phyloP scores from a whole-genome alignment of 2,113 vertebrate species.

The Plectropomus leopardus region DNA sequence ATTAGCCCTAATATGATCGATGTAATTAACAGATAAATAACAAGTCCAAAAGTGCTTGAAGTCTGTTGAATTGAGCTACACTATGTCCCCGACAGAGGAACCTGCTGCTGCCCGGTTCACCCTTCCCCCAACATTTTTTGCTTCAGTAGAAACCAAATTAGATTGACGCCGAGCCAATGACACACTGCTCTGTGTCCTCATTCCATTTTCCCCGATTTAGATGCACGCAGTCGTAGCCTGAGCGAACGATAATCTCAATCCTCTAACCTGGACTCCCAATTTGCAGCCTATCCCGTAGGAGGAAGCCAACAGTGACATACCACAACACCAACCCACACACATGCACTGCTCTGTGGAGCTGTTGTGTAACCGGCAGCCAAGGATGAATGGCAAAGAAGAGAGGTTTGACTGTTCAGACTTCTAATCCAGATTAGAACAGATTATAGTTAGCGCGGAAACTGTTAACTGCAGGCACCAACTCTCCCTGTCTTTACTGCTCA shows the following conservation, averaged over 20 bases:
- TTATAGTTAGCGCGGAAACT: constrained; percentile 59
- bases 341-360: constrained; percentile 36
- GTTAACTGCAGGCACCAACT: constrained; percentile 47
- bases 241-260: constrained; percentile 48
- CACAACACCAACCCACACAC: constrained; percentile 16
- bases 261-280: constrained; percentile 28
- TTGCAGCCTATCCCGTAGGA: constrained; percentile 26
- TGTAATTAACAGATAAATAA: neutral
- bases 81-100: constrained; percentile 36
- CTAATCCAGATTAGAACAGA: constrained; percentile 81
- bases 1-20: neutral
- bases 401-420: constrained; percentile 59
- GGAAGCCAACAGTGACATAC: constrained; percentile 12
- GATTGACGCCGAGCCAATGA: constrained; percentile 48
- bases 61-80: constrained; percentile 18
- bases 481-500: constrained; percentile 39
- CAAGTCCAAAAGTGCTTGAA: neutral
- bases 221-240: neutral
- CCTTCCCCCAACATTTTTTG: constrained; percentile 65
- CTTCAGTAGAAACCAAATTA: constrained; percentile 58
- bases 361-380: constrained; percentile 67
- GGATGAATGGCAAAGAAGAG: constrained; percentile 60
- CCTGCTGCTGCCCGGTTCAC: constrained; percentile 41
- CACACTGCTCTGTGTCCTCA: constrained; percentile 56
- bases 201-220: constrained; percentile 52